Evolutionary conservation across 2,113 vertebrate genomes (phyloP), one percentile per base, ranked within the genome.

Genomic region (Platycercus adscitus): DNA sequence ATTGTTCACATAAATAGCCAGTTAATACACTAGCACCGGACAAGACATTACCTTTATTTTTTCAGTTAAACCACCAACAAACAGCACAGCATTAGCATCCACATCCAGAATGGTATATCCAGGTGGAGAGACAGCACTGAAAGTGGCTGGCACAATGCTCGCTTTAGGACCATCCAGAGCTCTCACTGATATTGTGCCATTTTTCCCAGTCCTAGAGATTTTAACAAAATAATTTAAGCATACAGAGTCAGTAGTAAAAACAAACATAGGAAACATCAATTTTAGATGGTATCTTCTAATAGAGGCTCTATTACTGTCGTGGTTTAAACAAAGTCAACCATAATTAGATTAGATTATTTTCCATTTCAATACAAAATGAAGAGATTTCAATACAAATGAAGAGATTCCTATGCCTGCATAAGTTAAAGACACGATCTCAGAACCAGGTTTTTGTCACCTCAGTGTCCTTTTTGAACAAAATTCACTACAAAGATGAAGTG

Each of bases 71-170:
- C 99, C 99, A 50, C 99, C 99, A 25, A 99, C 99, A 91, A 99
- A 99, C n/a, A 99, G 98, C 97, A 99, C 97, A 33, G 99, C 99
- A 26, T 99, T 99, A 80, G 98, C 98, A 96, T 99, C 99, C 18
- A 99, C 99, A 71, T 99, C 99, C 89, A 99, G 97, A 96, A 99
- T 99, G 13, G 98, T 99, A 75, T 97, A 99, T 44, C 98, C 98
- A 16, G 98, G 98, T 19, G 99, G 99, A 7, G 99, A 98, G 9
- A 97, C 98, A 63, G 98, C 98, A 23, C 98, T 98, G 96, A 98
- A 97, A 1, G 97, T 98, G 25, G 95, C 97, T 43, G 99, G 98
- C 86, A 99, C 87, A 6, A 99, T 98, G 81, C 98, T 98, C 65
- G 99, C 99, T 98, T 98, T 99, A 52, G 99, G 97, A 21, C 99